These are phyloP conservation scores for Pristionchus mayeri DNA, from an alignment of 2,888 invertebrate species.

Conservation along the genomic window DNA sequence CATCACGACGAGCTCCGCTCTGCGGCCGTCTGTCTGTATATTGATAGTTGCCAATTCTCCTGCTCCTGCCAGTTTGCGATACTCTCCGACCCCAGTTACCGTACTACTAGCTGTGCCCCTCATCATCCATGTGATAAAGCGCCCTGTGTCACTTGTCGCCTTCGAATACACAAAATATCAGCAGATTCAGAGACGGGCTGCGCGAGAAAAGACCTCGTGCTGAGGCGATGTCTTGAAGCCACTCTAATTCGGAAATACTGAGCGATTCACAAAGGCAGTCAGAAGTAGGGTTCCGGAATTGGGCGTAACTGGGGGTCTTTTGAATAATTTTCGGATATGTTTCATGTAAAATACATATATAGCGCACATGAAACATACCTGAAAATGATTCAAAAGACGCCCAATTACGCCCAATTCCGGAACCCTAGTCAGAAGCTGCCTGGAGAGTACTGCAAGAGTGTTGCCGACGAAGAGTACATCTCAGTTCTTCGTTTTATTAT, in stretches of 20 bases:
- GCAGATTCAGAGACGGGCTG: not conserved
- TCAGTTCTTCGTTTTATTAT: too few relatives aligned
- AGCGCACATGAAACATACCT: too few relatives aligned
- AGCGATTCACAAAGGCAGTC: too few relatives aligned
- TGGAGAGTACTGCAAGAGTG: too few relatives aligned
- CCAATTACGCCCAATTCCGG: too few relatives aligned
- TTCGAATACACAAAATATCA: not conserved
- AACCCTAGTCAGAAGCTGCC: too few relatives aligned
- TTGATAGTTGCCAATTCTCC: conserved; percentile 41
- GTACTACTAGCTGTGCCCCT: not conserved
- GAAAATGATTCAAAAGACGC: too few relatives aligned
- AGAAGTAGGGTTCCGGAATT: too few relatives aligned
- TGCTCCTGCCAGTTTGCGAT: not conserved
- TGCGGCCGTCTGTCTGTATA: conserved; percentile 12
- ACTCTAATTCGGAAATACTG: not conserved
- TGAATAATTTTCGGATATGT: too few relatives aligned
- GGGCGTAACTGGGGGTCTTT: too few relatives aligned
- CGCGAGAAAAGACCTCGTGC: not conserved
- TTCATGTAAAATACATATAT: too few relatives aligned
- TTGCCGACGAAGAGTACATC: too few relatives aligned
- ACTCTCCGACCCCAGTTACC: not conserved
- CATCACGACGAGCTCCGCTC: not conserved
- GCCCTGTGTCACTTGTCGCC: not conserved
- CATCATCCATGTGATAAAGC: not conserved
- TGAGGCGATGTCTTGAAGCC: not conserved